These are phyloP conservation scores for Macropodus opercularis DNA, from an alignment of 2,797 vertebrate species.

Conservation along the genomic window DNA sequence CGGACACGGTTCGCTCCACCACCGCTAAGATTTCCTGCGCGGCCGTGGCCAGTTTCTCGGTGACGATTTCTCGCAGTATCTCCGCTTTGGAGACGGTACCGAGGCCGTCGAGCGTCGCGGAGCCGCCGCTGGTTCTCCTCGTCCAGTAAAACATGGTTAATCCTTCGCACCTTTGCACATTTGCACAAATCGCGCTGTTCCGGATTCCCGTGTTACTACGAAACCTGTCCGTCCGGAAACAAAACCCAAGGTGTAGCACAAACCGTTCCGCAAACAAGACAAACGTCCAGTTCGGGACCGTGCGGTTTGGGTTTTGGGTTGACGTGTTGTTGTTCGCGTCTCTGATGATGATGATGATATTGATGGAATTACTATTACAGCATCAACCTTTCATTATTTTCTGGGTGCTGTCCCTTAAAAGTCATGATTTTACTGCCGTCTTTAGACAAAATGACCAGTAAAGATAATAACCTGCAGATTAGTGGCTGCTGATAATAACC, in stretches of 20 bases:
- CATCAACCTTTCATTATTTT: too few relatives aligned
- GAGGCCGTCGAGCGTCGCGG: not conserved
- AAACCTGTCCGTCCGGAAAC: not conserved
- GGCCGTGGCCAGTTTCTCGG: constrained; percentile 29
- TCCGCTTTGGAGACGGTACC: constrained; percentile 7
- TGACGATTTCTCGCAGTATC: constrained; percentile 13
- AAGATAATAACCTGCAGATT: too few relatives aligned
- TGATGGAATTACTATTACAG: too few relatives aligned
- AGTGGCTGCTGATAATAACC: too few relatives aligned
- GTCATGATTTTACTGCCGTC: too few relatives aligned
- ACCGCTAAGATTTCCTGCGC: constrained; percentile 38
- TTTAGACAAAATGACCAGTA: too few relatives aligned
- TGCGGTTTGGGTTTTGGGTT: too few relatives aligned
- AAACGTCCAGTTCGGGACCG: too few relatives aligned
- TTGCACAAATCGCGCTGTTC: not conserved
- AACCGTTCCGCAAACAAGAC: not conserved
- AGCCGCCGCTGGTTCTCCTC: not conserved
- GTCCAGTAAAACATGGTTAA: not conserved
- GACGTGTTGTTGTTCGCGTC: too few relatives aligned
- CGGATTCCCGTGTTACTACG: not conserved
- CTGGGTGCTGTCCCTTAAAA: too few relatives aligned
- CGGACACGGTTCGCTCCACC: constrained; percentile 14
- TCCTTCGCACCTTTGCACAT: not conserved
- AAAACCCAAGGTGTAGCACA: not conserved
- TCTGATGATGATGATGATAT: too few relatives aligned